Evolutionary conservation across 2,888 invertebrate species (phyloP).

Genomic region (Blastobasis adustella): DNA sequence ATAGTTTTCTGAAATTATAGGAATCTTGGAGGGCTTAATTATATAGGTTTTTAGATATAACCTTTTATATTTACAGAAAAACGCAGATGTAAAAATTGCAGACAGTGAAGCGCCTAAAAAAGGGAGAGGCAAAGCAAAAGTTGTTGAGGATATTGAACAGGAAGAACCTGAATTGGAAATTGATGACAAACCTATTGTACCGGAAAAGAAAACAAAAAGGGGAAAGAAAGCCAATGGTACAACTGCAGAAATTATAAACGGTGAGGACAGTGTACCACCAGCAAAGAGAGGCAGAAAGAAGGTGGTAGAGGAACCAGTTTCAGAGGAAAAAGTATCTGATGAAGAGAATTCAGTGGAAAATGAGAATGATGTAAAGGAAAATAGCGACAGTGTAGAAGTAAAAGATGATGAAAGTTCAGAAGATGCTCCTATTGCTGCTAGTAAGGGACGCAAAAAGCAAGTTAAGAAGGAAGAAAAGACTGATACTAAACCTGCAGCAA

Average conservation of each 20-base stretch:
- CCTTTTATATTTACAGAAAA: slow-evolving; percentile 43
- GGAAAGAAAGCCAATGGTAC: slow-evolving; percentile 43
- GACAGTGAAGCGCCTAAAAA: slow-evolving; percentile 54
- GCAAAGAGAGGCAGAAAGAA: slow-evolving; percentile 56
- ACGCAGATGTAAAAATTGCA: slow-evolving; percentile 43
- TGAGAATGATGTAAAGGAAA: slow-evolving; percentile 34
- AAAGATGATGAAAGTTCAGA: slow-evolving; percentile 14
- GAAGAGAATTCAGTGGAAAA: slow-evolving; percentile 43
- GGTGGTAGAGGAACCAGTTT: slow-evolving; percentile 29
- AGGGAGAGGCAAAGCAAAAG: slow-evolving; percentile 53
- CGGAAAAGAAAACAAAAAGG: slow-evolving; percentile 41
- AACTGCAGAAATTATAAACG: slow-evolving; percentile 25
- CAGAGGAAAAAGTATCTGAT: slow-evolving; percentile 35
- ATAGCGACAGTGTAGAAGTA: slow-evolving; percentile 8
- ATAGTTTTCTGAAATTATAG: no score
- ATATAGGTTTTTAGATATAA: no score
- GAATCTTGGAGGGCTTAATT: no score
- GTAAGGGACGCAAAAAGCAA: slow-evolving; percentile 48
- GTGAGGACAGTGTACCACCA: slow-evolving; percentile 37
- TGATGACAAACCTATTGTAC: slow-evolving; percentile 21
- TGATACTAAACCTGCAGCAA: slow-evolving; percentile 30
- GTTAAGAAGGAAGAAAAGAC: slow-evolving; percentile 43
- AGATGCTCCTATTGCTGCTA: slow-evolving; percentile 21
- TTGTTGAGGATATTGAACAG: slow-evolving; percentile 25
- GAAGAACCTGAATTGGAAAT: slow-evolving; percentile 27